Evolutionary conservation across 2,888 invertebrate species (phyloP).

Genomic region (Bursaphelenchus okinawaensis): DNA sequence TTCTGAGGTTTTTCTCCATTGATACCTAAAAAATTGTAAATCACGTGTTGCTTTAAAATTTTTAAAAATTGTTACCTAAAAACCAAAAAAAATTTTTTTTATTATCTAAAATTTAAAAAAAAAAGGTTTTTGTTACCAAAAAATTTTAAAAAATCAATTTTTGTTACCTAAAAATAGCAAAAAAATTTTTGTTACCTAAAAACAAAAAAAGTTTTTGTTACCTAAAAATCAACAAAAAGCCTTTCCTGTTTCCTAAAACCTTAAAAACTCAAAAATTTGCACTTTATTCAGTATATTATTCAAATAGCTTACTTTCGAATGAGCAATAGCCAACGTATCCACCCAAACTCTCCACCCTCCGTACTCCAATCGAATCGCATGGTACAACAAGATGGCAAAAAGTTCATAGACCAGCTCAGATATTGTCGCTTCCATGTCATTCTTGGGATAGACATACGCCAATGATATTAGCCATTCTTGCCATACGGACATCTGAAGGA

Average conservation of each 20-base stretch:
- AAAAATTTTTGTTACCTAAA: too few relatives aligned
- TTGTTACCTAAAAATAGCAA: too few relatives aligned
- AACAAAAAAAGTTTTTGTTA: too few relatives aligned
- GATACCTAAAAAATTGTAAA: constrained; percentile 65
- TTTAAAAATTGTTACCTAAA: not conserved
- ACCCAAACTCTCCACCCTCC: constrained; percentile 99
- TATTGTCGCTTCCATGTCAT: constrained; percentile 66
- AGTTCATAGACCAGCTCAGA: constrained; percentile 96
- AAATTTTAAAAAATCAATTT: too few relatives aligned
- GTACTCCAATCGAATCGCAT: constrained; percentile 97
- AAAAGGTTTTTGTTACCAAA: too few relatives aligned
- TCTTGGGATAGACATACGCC: constrained; percentile 89
- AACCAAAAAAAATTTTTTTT: too few relatives aligned
- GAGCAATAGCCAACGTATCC: constrained; percentile 95
- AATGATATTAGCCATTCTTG: constrained; percentile 90
- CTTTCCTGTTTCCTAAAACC: too few relatives aligned
- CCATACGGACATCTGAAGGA: constrained; percentile 99
- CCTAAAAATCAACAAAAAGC: too few relatives aligned
- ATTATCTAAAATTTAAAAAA: too few relatives aligned
- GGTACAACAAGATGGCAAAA: constrained; percentile 93
- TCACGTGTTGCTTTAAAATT: too few relatives aligned
- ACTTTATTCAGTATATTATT: too few relatives aligned
- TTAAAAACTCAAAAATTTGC: too few relatives aligned
- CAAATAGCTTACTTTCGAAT: constrained; percentile 75
- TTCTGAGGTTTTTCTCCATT: constrained; percentile 83